Percentiles rank a stretch among this genome's conserved stretches.
Evolutionary conservation across 2,888 invertebrate genomes (phyloP).

Genomic region (Thumatha senex): DNA sequence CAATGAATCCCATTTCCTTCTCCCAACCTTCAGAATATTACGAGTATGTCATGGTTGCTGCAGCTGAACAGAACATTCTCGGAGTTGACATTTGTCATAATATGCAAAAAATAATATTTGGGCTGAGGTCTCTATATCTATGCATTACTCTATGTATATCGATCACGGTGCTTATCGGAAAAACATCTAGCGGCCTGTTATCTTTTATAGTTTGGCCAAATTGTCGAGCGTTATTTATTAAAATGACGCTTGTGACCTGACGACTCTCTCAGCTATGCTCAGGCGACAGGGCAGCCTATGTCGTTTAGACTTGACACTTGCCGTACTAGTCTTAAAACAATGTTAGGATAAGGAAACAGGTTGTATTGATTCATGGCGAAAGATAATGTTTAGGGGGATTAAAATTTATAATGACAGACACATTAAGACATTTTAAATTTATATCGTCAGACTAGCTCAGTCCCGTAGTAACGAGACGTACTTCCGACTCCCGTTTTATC

Average conservation of each 20-base stretch:
- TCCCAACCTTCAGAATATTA: no score
- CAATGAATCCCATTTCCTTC: no score
- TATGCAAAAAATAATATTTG: no score
- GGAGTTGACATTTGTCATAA: no score
- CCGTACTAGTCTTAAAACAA: background rate
- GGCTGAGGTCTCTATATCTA: conserved; percentile 6
- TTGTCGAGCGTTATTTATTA: conserved; percentile 60
- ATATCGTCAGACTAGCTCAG: no score
- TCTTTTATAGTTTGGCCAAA: conserved; percentile 57
- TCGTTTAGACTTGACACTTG: conserved; percentile 5
- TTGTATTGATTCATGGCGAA: conserved; percentile 8
- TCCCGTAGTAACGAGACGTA: no score
- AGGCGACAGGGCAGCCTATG: conserved; percentile 13
- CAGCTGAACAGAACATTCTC: no score
- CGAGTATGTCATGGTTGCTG: no score
- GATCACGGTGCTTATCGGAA: conserved; percentile 53
- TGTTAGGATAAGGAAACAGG: conserved; percentile 1
- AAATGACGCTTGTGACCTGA: conserved; percentile 38
- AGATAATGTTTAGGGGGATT: conserved; percentile 1
- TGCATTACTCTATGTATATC: conserved; percentile 35
- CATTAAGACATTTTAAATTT: no score
- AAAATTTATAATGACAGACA: background rate
- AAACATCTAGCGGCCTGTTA: conserved; percentile 51
- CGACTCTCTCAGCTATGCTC: conserved; percentile 6
- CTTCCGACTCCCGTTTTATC: no score